phyloP scores from a whole-genome alignment of 1,140 invertebrate genomes.

The Platyura marginata region DNA sequence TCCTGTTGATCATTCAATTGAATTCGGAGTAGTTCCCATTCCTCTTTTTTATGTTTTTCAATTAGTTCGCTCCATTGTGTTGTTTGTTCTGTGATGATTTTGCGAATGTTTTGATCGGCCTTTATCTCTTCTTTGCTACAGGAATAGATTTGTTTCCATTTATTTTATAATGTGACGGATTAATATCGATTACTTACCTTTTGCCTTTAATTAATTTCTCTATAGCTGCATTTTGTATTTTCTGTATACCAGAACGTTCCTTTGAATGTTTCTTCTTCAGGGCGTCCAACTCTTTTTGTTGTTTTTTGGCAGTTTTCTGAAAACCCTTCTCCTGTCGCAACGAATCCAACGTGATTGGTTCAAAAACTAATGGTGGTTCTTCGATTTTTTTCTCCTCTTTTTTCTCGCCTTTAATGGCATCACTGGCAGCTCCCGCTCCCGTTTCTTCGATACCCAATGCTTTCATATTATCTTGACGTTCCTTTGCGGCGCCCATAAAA shows the following conservation, averaged over 20 bases:
- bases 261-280: conserved; percentile 87
- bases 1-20: conserved; percentile 75
- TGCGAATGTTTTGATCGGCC: conserved; percentile 57
- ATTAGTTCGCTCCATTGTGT: conserved; percentile 86
- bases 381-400: conserved; percentile 56
- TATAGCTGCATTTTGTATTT: conserved; percentile 83
- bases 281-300: conserved; percentile 86
- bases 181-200: conserved; percentile 33
- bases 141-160: conserved; percentile 5
- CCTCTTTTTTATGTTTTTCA: conserved; percentile 74
- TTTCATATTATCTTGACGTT: conserved; percentile 80
- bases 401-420: conserved; percentile 31
- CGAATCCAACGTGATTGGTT: conserved; percentile 79
- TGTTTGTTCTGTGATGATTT: conserved; percentile 76
- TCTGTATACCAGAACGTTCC: conserved; percentile 79
- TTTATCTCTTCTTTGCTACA: conserved; percentile 60
- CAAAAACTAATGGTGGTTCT: conserved; percentile 59
- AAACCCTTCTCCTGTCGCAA: conserved; percentile 85
- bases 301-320: conserved; percentile 87
- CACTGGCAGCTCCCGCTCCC: conserved; percentile 29
- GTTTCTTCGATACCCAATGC: conserved; percentile 83
- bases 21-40: conserved; percentile 67
- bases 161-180: background rate
- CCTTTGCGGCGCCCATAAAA: conserved; percentile 72
- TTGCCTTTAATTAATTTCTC: conserved; percentile 90